Conservation (phyloP, 2,888 invertebrate genomes). For the Lepidonotus clava region DNA sequence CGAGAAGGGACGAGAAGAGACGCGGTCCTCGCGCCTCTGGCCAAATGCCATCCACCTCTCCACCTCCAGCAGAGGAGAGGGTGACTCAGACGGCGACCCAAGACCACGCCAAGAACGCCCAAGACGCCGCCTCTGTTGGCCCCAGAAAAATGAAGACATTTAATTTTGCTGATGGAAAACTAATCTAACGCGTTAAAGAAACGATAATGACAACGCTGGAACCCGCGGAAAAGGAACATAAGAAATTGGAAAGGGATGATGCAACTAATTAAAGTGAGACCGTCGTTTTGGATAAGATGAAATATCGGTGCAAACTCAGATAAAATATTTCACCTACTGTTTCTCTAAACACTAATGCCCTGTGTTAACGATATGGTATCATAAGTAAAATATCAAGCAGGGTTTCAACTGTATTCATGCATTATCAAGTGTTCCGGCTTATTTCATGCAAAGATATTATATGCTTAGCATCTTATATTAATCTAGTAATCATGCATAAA, state of each 20-base stretch:
- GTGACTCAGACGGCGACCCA: neutral
- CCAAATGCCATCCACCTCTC: neutral
- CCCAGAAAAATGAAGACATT: slow-evolving; percentile 20
- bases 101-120: neutral
- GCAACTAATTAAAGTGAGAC: slow-evolving; percentile 13
- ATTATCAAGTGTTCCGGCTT: no score
- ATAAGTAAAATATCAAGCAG: no score
- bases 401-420: no score
- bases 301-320: neutral
- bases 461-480: no score
- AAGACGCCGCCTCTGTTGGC: neutral
- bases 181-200: slow-evolving; percentile 1
- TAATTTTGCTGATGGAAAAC: slow-evolving; percentile 31
- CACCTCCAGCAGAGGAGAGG: slow-evolving; percentile 3
- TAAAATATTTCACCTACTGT: no score
- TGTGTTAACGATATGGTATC: no score
- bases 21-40: slow-evolving; percentile 5
- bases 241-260: slow-evolving; percentile 20
- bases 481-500: no score
- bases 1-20: no score
- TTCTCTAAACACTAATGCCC: no score
- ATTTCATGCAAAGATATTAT: no score
- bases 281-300: neutral
- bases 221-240: neutral
- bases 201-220: neutral